Evolutionary conservation across 92 coral and sea anemone genomes (phyloP).

Genomic region (Desmophyllum pertusum): DNA sequence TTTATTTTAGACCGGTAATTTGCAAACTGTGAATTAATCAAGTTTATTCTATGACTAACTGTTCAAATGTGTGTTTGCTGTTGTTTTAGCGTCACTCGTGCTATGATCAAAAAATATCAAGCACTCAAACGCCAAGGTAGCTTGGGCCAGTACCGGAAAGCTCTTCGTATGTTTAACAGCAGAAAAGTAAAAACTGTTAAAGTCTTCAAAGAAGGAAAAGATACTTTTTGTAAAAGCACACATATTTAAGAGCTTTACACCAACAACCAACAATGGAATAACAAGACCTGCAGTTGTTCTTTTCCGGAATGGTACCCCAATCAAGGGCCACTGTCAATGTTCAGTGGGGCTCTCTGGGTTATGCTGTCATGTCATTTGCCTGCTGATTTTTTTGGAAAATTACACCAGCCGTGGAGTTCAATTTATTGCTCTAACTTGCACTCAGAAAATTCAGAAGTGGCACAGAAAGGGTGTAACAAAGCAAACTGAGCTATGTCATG

Average conservation of each 20-base stretch:
- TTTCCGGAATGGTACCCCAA: slow-evolving; percentile 38
- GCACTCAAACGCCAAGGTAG: slow-evolving; percentile 57
- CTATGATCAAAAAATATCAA: slow-evolving; percentile 47
- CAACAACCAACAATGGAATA: slow-evolving; percentile 50
- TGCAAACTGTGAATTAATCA: slow-evolving; percentile 6
- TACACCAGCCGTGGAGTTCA: slow-evolving; percentile 43
- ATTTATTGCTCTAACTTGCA: slow-evolving; percentile 54
- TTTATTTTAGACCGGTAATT: background rate
- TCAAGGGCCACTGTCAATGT: slow-evolving; percentile 64
- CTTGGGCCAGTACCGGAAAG: slow-evolving; percentile 61
- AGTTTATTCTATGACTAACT: background rate
- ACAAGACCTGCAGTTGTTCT: slow-evolving; percentile 63
- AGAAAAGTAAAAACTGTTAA: no score
- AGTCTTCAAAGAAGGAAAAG: slow-evolving; percentile 15
- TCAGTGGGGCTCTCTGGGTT: slow-evolving; percentile 56
- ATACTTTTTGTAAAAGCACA: slow-evolving; percentile 45
- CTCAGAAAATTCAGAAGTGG: slow-evolving; percentile 38
- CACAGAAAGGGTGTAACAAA: slow-evolving; percentile 26
- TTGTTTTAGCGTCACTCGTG: slow-evolving; percentile 49
- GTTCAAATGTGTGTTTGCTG: background rate
- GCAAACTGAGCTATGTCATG: slow-evolving; percentile 28
- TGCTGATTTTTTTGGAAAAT: slow-evolving; percentile 53
- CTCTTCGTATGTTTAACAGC: background rate
- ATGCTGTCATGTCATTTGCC: slow-evolving; percentile 65
- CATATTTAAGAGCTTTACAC: slow-evolving; percentile 56